Base-by-base conservation (phyloP, 2,888 invertebrate genomes). In the Rhabditoides inermis region DNA sequence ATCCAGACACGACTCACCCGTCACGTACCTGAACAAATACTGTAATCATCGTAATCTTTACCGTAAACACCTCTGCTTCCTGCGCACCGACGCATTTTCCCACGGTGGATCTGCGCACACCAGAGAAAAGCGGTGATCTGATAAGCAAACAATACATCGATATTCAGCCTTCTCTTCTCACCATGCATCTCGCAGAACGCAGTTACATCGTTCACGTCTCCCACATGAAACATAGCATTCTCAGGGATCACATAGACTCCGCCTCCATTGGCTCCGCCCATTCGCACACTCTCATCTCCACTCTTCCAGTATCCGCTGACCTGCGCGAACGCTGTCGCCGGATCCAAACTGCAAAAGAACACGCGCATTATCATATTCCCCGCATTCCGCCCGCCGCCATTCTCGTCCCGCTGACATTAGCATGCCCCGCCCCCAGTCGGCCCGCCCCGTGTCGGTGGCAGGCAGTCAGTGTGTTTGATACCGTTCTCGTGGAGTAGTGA, bases 91-190 rank as follows among this genome's bases (percentile, higher is more conserved):
- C 78, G 90, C 90, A 77, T 94, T 94, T 82, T 86, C 85, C 94
- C 94, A 95, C 0, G 94, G 92, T 30, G 94, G 94, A 80, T 95
- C 95, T 63, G 91, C 81, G 20, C 92, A 79, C 47, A 95, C 82
- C 49, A 90, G 80, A 77, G 91, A 87, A 81, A 83, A 92, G 48
- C 53, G 10, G 44, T 54, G 30, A 23, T 52, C 57, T 47, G 47
- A 45, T 45, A 37, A 28, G 22, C 22, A 32, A 20, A 18, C 6
- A 36, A 28, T 39, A 51, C n/a, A 36, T 45, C 18, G 23, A 25
- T 2, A 28, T 41, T 28, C 28, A 10, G 25, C 4, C 27, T 18
- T 5, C 27, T 39, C 45, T 45, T 10, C 22, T 5, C 20, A 56
- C 56, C 53, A 27, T 54, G 27, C 15, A 41, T 25, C 32, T n/a